Base-by-base conservation (phyloP, 1,140 invertebrate species). In the Mizuhopecten yessoensis region DNA sequence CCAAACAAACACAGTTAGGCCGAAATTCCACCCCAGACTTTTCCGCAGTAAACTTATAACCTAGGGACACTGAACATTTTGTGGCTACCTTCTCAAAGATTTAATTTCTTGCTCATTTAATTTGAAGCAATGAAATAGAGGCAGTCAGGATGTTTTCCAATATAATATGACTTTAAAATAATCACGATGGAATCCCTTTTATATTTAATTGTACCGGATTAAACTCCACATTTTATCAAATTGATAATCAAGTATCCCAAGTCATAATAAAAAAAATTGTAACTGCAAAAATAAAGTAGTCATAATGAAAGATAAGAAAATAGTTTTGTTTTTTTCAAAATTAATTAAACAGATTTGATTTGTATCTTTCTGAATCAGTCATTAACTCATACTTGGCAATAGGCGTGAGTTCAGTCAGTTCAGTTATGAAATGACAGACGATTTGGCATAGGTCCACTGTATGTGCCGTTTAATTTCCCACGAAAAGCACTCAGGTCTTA, bases 261-360 rank as follows among this genome's bases (percentile, higher is more conserved):
- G 57, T 75, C 57, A 75, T 75, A 75, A 75, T 75, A 75, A 29
- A 29, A 29, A n/a, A 29, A 3, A 5, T 75, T 29, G 57, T n/a
- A 75, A 75, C 29, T 75, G n/a, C 57, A 75, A n/a, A 75, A 75
- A 75, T 75, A 75, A 75, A 75, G 57, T 29, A 29, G 57, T 75
- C n/a, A 29, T 75, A 29, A 29, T 75, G n/a, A n/a, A 29, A 75
- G 57, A 75, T 75, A 75, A 75, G 23, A 29, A 29, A 75, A 75
- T 75, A n/a, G 57, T 75, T n/a, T n/a, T n/a, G n/a, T 75, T 75
- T 75, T 57, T 75, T 75, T 75, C 57, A 75, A 75, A 75, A 75
- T 75, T 75, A 75, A 75, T 75, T 75, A 75, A 75, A 75, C 57
- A 75, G 57, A 75, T 75, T 75, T 75, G 57, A 75, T 75, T n/a